Base-by-base conservation (phyloP, 1,140 invertebrate genomes). In the Dysdera silvatica region DNA sequence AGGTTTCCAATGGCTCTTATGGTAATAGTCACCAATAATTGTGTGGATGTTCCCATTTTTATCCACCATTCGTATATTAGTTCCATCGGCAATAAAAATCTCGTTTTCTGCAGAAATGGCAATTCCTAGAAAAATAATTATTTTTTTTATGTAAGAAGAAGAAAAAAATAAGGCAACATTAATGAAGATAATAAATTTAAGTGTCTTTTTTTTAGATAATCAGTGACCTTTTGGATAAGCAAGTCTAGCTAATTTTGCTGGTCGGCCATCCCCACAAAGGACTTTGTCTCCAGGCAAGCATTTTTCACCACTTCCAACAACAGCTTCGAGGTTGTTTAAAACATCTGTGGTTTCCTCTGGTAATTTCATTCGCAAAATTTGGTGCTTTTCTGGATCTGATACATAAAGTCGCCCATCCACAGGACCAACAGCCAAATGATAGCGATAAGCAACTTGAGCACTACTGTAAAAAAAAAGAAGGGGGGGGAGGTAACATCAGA, bases 391-490 rank as follows among this genome's bases (percentile, higher is more conserved):
- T 2, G 91, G 89, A 75, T 95, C 91, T 18, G 92, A 95, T 67
- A 98, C 87, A 75, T 97, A 98, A 12, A 98, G 80, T 71, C 90
- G 85, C 14, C 93, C 92, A 75, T 97, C 92, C 5, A 92, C 89
- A 31, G 94, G 94, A 18, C 92, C 96, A 33, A 97, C 87, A 32
- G 90, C 90, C 69, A 98, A 80, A 75, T 94, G 95, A 71, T 97
- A 97, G 73, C 95, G 88, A 76, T 95, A 94, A 18, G 91, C 89
- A 4, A 94, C 89, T 81, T 93, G 90, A 0, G 89, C 92, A 12
- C 89, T 85, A 73, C 89, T 88, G 66, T 26, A 53, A 62, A 26
- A 16, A 20, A 55, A 43, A 49, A 54, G 29, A 14, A 6, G 41
- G n/a, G n/a, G n/a, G n/a, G n/a, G n/a, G n/a, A n/a, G n/a, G n/a